Conservation (phyloP, 92 coral and sea anemone species). For the Plumapathes pennacea region DNA sequence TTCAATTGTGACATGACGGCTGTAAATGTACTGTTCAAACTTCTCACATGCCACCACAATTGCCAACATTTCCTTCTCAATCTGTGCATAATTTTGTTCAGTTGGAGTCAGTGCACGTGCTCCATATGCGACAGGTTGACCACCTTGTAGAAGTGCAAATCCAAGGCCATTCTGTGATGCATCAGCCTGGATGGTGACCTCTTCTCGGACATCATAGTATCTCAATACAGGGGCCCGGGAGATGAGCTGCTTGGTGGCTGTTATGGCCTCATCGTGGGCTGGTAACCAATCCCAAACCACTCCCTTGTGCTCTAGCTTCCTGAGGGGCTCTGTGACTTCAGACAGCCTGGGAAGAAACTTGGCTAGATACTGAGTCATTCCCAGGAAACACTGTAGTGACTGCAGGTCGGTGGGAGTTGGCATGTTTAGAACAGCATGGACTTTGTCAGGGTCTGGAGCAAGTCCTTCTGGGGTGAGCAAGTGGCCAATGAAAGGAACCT, state of each 20-base stretch:
- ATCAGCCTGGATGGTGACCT: slow-evolving; percentile 19
- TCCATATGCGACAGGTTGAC: slow-evolving; percentile 15
- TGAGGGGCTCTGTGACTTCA: slow-evolving; percentile 3
- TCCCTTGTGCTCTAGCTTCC: slow-evolving; percentile 3
- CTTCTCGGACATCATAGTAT: slow-evolving; percentile 20
- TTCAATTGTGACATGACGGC: slow-evolving; percentile 10
- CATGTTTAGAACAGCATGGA: slow-evolving; percentile 18
- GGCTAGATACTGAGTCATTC: slow-evolving; percentile 11
- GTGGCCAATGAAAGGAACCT: slow-evolving; percentile 32
- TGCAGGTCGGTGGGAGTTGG: slow-evolving; percentile 10
- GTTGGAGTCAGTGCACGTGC: slow-evolving; percentile 21
- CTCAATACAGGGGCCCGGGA: slow-evolving; percentile 15
- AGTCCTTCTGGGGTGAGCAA: slow-evolving; percentile 13
- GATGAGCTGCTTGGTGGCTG: slow-evolving; percentile 4
- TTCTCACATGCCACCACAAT: slow-evolving; percentile 11
- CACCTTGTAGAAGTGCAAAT: slow-evolving; percentile 2
- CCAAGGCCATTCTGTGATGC: slow-evolving; percentile 4
- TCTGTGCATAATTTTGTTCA: slow-evolving; percentile 14
- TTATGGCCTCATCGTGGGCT: slow-evolving; percentile 10
- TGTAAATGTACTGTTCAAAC: slow-evolving; percentile 16
- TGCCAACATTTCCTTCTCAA: slow-evolving; percentile 24
- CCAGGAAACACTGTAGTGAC: slow-evolving; percentile 7
- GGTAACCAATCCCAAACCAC: slow-evolving; percentile 11
- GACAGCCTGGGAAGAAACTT: slow-evolving; percentile 24
- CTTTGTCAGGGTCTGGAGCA: slow-evolving; percentile 13